These are phyloP conservation scores for Amblyjoppa proteus DNA, from an alignment of 2,888 invertebrate genomes.

Conservation along the genomic window DNA sequence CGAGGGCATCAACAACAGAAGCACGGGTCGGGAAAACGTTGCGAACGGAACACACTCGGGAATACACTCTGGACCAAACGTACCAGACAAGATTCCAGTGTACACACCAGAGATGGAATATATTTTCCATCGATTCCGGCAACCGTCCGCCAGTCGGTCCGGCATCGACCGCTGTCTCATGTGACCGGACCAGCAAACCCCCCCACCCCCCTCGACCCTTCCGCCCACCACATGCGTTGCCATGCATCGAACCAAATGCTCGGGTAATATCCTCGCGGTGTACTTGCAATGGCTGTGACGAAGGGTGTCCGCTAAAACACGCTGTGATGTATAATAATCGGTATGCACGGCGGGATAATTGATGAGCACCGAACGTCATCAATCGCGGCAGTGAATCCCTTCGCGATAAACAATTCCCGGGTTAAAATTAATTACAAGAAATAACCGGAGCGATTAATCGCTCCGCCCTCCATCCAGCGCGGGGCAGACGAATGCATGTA, in stretches of 20 bases:
- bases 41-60: background rate
- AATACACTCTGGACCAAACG: background rate
- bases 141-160: background rate
- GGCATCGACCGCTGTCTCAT: constrained; percentile 10
- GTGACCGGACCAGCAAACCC: background rate
- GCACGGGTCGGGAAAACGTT: background rate
- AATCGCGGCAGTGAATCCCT: constrained; percentile 17
- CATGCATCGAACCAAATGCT: constrained; percentile 24
- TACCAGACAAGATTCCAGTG: background rate
- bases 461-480: too few species aligned
- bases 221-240: constrained; percentile 5
- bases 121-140: background rate
- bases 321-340: background rate
- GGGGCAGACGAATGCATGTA: too few species aligned
- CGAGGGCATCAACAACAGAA: background rate
- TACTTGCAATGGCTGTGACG: background rate
- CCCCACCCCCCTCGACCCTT: too few species aligned
- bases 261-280: background rate
- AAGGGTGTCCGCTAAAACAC: constrained; percentile 6
- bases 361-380: constrained; percentile 2
- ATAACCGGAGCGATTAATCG: constrained; percentile 1
- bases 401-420: constrained; percentile 5
- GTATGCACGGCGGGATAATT: background rate
- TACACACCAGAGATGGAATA: too few species aligned
- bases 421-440: constrained; percentile 3